Evolutionary conservation across 2,888 invertebrate genomes (phyloP), one percentile per base, ranked within the genome.

Genomic region (Scaptomyza flava): DNA sequence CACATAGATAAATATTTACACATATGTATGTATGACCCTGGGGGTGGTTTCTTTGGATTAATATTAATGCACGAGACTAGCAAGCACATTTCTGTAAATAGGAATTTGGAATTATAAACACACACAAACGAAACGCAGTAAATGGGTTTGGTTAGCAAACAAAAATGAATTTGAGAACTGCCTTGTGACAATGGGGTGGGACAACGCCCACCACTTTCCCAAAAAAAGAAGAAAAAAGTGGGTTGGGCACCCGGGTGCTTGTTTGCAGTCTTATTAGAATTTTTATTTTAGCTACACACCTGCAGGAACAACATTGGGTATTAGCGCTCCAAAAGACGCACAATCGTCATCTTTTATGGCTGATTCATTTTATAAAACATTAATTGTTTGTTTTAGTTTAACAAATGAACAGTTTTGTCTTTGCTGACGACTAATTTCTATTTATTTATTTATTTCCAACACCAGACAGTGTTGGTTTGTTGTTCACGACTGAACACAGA

Each of bases 21-120:
- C 72, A 61, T 79, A 48, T n/a, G 34, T 48, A 20, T 33, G 66
- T 76, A 66, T 79, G 87, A 81, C 81, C 84, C 79, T 68, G 81
- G 64, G 79, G 75, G 60, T 71, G 69, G 72, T 58, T 66, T 85
- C 85, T 83, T 87, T 84, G 87, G 87, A 87, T 85, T 87, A 85
- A 74, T 81, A 67, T 73, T 67, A 81, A 87, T 79, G 82, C 74
- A 72, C 74, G 46, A 72, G 63, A 59, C 62, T 72, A 81, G 54
- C 74, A 67, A 73, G 78, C 50, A 87, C 87, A 87, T 85, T 79
- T 84, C 82, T 82, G 85, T 53, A 77, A 74, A 63, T 62, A 56
- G 69, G 68, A 72, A 73, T 48, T 38, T 9, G 23, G 65, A 69
- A 64, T 75, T 64, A 60, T 43, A 72, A 41, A 43, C 54, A 42